phyloP scores from a whole-genome alignment of 2,113 vertebrate genomes.

The Rhizomys pruinosus region DNA sequence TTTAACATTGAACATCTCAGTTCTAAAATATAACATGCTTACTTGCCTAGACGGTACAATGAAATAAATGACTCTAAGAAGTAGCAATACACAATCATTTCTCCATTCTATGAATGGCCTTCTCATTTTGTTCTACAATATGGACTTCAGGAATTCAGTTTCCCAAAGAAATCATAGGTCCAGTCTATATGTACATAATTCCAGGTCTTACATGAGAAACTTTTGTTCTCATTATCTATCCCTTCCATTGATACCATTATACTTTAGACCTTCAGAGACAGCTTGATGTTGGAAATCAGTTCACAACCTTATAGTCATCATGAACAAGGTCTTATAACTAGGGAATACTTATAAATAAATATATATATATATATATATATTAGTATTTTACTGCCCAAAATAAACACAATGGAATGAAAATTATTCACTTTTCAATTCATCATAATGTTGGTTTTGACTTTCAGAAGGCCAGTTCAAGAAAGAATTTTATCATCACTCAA shows the following conservation, averaged over 20 bases:
- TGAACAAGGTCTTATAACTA: not conserved
- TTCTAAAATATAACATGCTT: not conserved
- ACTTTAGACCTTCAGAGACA: not conserved
- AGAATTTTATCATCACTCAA: conserved; percentile 74
- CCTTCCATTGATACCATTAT: not conserved
- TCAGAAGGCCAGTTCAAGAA: conserved; percentile 74
- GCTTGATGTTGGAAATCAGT: not conserved
- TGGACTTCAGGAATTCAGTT: not conserved
- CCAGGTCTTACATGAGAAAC: not conserved
- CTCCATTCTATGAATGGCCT: not conserved
- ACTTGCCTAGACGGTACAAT: not conserved
- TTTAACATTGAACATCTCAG: conserved; percentile 33
- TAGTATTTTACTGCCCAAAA: conserved; percentile 50
- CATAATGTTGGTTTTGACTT: conserved; percentile 75
- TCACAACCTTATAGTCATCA: not conserved
- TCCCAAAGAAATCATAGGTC: not conserved
- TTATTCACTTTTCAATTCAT: conserved; percentile 73
- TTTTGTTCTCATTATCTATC: not conserved
- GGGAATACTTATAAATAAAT: not conserved
- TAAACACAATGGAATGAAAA: conserved; percentile 58
- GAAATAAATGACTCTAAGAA: conserved; percentile 30
- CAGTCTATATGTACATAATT: not conserved
- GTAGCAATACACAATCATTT: not conserved
- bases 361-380: too few species aligned
- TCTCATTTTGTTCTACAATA: not conserved